phyloP scores from a whole-genome alignment of 2,797 vertebrate species.

The Crenichthys baileyi region DNA sequence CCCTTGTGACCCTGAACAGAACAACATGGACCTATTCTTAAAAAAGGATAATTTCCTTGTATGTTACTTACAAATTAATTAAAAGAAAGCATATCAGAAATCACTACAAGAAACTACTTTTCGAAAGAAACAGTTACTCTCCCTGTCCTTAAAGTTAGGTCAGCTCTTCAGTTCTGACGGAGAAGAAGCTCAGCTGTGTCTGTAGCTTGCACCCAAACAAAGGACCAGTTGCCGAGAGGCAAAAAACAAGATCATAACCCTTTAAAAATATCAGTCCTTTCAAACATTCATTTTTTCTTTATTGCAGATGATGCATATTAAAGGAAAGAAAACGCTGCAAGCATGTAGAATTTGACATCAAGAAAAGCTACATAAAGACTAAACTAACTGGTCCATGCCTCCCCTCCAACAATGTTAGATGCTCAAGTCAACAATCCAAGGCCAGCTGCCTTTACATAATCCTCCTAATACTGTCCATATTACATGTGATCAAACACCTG shows the following conservation, averaged over 20 bases:
- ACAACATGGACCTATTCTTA: not conserved
- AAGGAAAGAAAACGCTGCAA: not conserved
- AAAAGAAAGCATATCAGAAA: not conserved
- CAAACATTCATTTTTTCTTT: not conserved
- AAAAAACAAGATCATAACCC: conserved; percentile 50
- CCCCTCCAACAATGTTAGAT: conserved; percentile 18
- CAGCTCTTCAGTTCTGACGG: conserved; percentile 7
- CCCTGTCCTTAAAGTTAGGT: not conserved
- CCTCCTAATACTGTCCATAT: not conserved
- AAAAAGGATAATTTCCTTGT: not conserved
- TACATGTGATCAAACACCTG: not conserved
- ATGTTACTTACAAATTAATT: not conserved
- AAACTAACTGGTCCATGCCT: not conserved
- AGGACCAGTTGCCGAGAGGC: conserved; percentile 48
- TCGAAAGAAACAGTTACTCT: not conserved
- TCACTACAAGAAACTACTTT: not conserved
- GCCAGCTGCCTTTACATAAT: conserved; percentile 55
- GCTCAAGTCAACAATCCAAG: conserved; percentile 15
- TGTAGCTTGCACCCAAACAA: conserved; percentile 41
- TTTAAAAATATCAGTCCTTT: conserved; percentile 61
- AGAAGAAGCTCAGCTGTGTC: conserved; percentile 39
- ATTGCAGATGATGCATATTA: not conserved
- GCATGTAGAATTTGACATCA: not conserved
- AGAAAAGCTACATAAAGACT: not conserved
- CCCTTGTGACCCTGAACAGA: not conserved